These are phyloP conservation scores for Passer domesticus DNA, from an alignment of 2,113 vertebrate species.

Conservation along the genomic window DNA sequence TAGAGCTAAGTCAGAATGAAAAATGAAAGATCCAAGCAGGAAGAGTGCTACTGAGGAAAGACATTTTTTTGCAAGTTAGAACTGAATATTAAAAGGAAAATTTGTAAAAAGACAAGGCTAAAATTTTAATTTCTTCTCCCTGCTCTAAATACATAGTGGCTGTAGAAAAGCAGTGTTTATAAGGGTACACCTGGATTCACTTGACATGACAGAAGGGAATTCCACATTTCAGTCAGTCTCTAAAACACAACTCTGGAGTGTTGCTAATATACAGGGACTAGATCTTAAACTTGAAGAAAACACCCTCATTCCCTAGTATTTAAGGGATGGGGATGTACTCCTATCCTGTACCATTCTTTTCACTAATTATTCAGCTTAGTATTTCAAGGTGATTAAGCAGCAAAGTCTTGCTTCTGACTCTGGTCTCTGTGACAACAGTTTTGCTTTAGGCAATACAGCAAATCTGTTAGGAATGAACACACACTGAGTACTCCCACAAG, in stretches of 20 bases:
- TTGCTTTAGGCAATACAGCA: not conserved
- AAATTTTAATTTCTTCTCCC: not conserved
- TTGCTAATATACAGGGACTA: not conserved
- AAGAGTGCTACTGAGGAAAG: not conserved
- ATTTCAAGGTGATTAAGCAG: not conserved
- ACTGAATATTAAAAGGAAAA: not conserved
- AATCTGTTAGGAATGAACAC: not conserved
- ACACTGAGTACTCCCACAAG: not conserved
- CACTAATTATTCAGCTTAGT: not conserved
- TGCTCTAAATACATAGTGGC: not conserved
- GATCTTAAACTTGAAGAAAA: not conserved
- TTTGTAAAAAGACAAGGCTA: not conserved
- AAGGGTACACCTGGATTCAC: not conserved
- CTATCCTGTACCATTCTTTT: not conserved
- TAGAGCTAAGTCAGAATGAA: not conserved
- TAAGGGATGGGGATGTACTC: fast-evolving
- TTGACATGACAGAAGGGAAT: not conserved
- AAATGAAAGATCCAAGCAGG: not conserved
- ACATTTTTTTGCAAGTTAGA: not conserved
- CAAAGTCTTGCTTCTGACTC: not conserved
- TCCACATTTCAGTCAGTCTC: not conserved
- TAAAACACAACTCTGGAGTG: not conserved
- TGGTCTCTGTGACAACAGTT: not conserved
- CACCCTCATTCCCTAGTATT: not conserved
- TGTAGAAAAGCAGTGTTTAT: not conserved